These are phyloP conservation scores for Carduelis carduelis DNA, from an alignment of 2,797 vertebrate genomes.

Conservation along the genomic window DNA sequence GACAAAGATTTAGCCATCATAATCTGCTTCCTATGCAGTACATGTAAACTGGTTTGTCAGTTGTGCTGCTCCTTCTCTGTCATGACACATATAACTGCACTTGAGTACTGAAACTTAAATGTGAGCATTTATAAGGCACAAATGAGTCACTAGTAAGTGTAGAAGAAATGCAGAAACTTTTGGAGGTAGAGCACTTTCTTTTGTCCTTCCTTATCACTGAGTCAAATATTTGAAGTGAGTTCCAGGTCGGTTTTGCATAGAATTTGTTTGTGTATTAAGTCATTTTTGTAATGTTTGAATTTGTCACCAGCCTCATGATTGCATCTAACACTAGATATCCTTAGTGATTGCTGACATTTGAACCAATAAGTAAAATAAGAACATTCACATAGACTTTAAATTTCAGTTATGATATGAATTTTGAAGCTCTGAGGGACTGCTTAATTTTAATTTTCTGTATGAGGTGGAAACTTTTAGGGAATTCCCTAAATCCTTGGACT, in stretches of 20 bases:
- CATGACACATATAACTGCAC: neutral
- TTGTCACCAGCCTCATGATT: neutral
- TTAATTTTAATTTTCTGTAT: neutral
- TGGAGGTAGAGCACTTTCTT: neutral
- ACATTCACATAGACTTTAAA: neutral
- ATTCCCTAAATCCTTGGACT: neutral
- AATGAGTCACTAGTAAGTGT: neutral
- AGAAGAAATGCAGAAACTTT: neutral
- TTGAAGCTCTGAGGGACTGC: neutral
- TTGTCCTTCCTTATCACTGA: neutral
- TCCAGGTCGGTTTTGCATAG: neutral
- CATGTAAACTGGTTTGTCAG: neutral
- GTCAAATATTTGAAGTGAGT: neutral
- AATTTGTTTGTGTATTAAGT: neutral
- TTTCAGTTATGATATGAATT: neutral
- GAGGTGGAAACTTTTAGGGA: neutral
- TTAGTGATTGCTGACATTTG: neutral
- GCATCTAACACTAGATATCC: neutral
- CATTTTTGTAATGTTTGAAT: neutral
- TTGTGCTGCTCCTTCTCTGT: neutral
- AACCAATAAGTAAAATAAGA: neutral
- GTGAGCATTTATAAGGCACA: neutral
- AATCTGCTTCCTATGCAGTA: neutral
- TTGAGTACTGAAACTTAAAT: neutral
- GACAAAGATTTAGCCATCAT: neutral